Percentiles rank a stretch among this genome's conserved stretches.
Evolutionary conservation across 2,888 invertebrate genomes (phyloP).

Genomic region (Nymphalis urticae): DNA sequence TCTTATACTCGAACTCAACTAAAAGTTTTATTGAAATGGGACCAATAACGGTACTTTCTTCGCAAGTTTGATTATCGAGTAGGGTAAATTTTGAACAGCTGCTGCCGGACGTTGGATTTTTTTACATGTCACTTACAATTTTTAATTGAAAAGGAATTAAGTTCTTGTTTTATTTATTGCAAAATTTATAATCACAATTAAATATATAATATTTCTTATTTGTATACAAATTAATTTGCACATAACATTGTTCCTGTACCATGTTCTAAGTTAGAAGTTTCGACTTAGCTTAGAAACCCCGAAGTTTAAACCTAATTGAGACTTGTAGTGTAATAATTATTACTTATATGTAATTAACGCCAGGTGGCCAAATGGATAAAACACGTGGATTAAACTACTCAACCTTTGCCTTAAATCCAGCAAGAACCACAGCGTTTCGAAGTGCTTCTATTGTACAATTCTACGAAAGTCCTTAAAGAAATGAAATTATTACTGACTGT

Average conservation of each 20-base stretch:
- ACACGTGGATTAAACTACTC: too few relatives aligned
- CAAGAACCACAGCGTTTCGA: too few relatives aligned
- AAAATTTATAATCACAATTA: not conserved
- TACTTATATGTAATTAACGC: too few relatives aligned
- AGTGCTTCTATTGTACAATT: not conserved
- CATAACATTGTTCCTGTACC: too few relatives aligned
- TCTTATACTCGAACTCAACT: conserved; percentile 24
- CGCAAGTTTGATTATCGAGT: conserved; percentile 30
- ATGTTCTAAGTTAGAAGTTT: too few relatives aligned
- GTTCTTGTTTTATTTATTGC: not conserved
- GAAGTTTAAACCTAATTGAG: too few relatives aligned
- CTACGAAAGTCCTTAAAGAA: not conserved
- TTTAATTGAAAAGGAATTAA: not conserved
- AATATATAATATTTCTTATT: too few relatives aligned
- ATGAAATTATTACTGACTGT: conserved; percentile 11
- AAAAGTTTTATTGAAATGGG: conserved; percentile 38
- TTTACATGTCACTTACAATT: not conserved
- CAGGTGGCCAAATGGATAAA: too few relatives aligned
- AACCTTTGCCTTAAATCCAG: too few relatives aligned
- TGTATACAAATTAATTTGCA: too few relatives aligned
- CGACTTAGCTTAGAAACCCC: too few relatives aligned
- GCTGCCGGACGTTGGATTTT: not conserved
- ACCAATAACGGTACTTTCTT: conserved; percentile 33
- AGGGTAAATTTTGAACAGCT: conserved; percentile 18
- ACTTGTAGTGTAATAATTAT: too few relatives aligned